Evolutionary conservation across 2,113 vertebrate species (phyloP), one percentile per base, ranked within the genome.

Genomic region (Leiothrix lutea): DNA sequence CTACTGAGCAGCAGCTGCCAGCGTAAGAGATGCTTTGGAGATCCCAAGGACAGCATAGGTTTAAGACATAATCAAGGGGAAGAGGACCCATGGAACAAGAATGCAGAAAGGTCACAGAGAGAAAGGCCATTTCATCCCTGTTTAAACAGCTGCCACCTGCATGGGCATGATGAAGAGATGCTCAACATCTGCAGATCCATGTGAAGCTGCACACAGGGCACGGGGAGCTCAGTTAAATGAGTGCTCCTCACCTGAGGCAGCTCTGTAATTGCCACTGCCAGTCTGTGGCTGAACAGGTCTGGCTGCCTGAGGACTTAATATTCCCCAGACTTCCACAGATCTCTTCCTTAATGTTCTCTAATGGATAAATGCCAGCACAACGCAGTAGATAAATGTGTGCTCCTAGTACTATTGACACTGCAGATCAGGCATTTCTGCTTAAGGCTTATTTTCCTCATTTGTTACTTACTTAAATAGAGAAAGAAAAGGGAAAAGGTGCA

Each of bases 311-410:
- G 2, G 69, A 60, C 54, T 57, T 24, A 45, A 70, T 42, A 28
- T 51, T 90, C 60, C 90, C 44, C 3, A 3, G 56, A 75, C 66
- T 91, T 73, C 26, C 51, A 29, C 11, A 33, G 38, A 75, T 85
- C 65, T 87, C 57, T 69, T 92, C 70, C 66, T 69, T 96, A 73
- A 61, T 60, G 44, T 23, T 90, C n/a, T 77, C 48, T 57, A 79
- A 93, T 44, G 75, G 87, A 80, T 70, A 77, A 95, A 94, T 92
- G 79, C 67, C 75, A 86, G 36, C 31, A 57, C 38, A 31, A 25
- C 58, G 79, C 72, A 21, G 72, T 44, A 84, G 72, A 71, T 92
- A 96, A 86, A 86, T 82, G 78, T 35, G 64, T 74, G 53, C 45
- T 86, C 31, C 45, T 18, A 23, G 47, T 48, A 21, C 57, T 94